Conservation (phyloP, 2,113 vertebrate species). For the Eleginops maclovinus region DNA sequence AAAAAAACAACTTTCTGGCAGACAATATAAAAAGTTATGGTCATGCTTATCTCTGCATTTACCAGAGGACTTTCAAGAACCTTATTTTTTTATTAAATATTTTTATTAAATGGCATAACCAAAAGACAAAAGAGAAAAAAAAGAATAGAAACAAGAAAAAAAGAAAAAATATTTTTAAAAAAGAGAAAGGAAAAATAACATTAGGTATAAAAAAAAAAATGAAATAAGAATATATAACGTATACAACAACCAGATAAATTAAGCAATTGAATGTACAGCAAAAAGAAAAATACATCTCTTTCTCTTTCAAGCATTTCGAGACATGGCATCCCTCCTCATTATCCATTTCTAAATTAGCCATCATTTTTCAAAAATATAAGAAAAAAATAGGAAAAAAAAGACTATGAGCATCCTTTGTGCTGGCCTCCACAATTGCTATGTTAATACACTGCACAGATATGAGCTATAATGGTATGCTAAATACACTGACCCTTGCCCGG, state of each 20-base stretch:
- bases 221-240: no score
- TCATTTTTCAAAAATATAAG: conserved; percentile 11
- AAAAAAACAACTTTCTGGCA: conserved; percentile 33
- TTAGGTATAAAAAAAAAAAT: no score
- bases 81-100: background rate
- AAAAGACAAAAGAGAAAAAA: no score
- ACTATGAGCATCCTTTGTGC: background rate
- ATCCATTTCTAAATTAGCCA: conserved; percentile 23
- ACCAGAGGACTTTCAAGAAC: conserved; percentile 35
- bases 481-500: conserved; percentile 53
- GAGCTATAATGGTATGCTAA: conserved; percentile 32
- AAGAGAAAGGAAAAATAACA: no score
- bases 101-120: no score
- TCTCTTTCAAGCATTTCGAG: background rate
- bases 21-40: conserved; percentile 35
- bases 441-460: conserved; percentile 31
- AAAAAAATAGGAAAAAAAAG: background rate
- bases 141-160: no score
- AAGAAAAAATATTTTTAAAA: no score
- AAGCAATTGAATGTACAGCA: no score
- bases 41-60: conserved; percentile 23
- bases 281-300: no score
- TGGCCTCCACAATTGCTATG: background rate
- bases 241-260: no score
- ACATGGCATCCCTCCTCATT: conserved; percentile 14